Evolutionary conservation across 92 coral and sea anemone genomes (phyloP).

Genomic region (Epizoanthus rinbou): DNA sequence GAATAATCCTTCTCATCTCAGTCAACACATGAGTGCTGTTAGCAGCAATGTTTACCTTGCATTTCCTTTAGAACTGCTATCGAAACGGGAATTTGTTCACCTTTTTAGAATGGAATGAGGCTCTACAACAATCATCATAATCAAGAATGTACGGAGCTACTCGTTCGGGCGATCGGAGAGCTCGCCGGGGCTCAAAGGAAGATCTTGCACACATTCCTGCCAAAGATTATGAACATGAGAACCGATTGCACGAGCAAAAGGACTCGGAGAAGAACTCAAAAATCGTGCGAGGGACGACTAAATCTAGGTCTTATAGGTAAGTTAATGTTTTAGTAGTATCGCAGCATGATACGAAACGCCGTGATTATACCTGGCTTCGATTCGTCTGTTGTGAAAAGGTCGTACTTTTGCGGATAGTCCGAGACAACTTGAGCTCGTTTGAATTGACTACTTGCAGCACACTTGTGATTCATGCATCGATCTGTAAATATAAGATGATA

Average conservation of each 20-base stretch:
- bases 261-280: constrained; percentile 27
- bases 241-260: constrained; percentile 3
- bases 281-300: constrained; percentile 38
- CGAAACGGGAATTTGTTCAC: constrained; percentile 10
- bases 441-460: neutral
- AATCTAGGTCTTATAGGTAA: constrained; percentile 42
- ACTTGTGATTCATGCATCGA: no score
- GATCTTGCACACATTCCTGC: neutral
- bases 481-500: no score
- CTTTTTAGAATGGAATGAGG: constrained; percentile 43
- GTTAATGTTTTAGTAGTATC: constrained; percentile 35
- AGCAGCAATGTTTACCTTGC: constrained; percentile 37
- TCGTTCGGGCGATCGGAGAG: constrained; percentile 13
- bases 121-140: neutral
- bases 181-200: neutral
- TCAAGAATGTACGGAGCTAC: constrained; percentile 12
- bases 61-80: constrained; percentile 6
- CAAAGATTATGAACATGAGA: constrained; percentile 8
- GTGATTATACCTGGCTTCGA: constrained; percentile 6
- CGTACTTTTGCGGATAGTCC: neutral
- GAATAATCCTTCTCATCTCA: constrained; percentile 10
- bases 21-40: constrained; percentile 31
- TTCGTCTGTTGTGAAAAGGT: neutral
- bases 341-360: constrained; percentile 37
- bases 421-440: neutral